Percentiles rank a stretch among this genome's conserved stretches.
Conservation (phyloP, 2,797 vertebrate genomes). For the Scomberomorus guttatus region DNA sequence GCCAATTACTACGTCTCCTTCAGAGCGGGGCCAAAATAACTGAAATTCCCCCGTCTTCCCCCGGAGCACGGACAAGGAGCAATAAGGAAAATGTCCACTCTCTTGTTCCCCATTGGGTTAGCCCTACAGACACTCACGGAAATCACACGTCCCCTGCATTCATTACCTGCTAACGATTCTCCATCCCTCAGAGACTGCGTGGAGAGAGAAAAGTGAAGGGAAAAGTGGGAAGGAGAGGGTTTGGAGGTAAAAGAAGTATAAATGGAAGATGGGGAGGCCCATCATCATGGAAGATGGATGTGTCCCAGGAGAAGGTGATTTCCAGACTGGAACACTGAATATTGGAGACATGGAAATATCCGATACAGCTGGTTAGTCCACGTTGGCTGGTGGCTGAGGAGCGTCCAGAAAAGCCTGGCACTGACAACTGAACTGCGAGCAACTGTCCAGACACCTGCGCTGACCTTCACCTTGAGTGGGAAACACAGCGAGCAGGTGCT, state of each 20-base stretch:
- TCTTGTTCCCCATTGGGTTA: conserved; percentile 58
- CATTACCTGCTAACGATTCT: conserved; percentile 79
- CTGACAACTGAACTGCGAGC: conserved; percentile 37
- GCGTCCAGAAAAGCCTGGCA: conserved; percentile 42
- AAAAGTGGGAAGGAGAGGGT: background rate
- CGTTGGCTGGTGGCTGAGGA: conserved; percentile 50
- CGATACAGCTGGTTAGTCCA: conserved; percentile 69
- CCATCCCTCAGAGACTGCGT: conserved; percentile 58
- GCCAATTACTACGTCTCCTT: conserved; percentile 78
- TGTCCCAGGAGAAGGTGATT: conserved; percentile 68
- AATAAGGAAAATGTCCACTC: conserved; percentile 64
- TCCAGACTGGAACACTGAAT: conserved; percentile 78
- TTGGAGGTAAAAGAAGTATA: conserved; percentile 38
- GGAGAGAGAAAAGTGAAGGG: conserved; percentile 25
- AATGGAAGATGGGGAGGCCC: conserved; percentile 46
- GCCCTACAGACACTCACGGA: conserved; percentile 60
- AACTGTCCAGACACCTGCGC: conserved; percentile 44
- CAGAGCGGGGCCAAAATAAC: conserved; percentile 67
- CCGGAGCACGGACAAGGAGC: conserved; percentile 37
- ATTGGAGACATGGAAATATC: conserved; percentile 75
- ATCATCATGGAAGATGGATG: conserved; percentile 70
- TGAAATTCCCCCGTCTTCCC: conserved; percentile 56
- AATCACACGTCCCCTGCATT: conserved; percentile 72
- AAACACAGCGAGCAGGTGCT: conserved; percentile 36
- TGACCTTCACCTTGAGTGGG: conserved; percentile 63